These are phyloP conservation scores for Pomacea canaliculata DNA, from an alignment of 2,888 invertebrate genomes.

Conservation along the genomic window DNA sequence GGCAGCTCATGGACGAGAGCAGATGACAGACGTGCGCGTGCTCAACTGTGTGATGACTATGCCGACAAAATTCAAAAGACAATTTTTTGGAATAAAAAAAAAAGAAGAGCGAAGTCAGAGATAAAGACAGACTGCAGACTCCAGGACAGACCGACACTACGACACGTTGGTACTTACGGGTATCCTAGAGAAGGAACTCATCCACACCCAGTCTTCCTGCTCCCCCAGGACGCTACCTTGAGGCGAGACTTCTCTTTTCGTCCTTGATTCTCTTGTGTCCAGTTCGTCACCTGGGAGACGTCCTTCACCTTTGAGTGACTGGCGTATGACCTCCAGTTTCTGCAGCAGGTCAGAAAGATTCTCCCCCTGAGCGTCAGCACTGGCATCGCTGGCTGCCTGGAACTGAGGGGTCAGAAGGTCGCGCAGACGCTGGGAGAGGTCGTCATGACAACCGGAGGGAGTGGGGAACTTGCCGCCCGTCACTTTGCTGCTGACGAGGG, in stretches of 20 bases:
- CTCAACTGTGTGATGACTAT: too few species aligned
- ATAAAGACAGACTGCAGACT: neutral
- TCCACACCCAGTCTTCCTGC: constrained; percentile 30
- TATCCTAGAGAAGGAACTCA: constrained; percentile 25
- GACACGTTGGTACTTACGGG: constrained; percentile 24
- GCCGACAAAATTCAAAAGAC: too few species aligned
- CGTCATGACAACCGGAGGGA: neutral
- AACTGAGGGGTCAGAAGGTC: neutral
- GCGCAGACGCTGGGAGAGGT: neutral
- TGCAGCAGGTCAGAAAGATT: neutral
- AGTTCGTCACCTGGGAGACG: neutral
- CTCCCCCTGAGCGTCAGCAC: neutral
- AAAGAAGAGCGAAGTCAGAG: neutral
- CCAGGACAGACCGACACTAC: neutral
- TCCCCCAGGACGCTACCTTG: constrained; percentile 7
- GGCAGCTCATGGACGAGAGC: too few species aligned
- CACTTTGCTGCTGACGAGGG: constrained; percentile 1
- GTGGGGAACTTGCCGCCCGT: neutral
- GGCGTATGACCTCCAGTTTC: neutral
- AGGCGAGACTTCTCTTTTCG: constrained; percentile 5
- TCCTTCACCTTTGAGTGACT: constrained; percentile 5
- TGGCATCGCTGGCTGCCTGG: neutral
- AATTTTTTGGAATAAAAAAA: neutral
- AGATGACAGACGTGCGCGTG: too few species aligned
- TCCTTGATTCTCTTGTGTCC: neutral